Evolutionary conservation across 2,888 invertebrate genomes (phyloP).

Genomic region (Timema podura): DNA sequence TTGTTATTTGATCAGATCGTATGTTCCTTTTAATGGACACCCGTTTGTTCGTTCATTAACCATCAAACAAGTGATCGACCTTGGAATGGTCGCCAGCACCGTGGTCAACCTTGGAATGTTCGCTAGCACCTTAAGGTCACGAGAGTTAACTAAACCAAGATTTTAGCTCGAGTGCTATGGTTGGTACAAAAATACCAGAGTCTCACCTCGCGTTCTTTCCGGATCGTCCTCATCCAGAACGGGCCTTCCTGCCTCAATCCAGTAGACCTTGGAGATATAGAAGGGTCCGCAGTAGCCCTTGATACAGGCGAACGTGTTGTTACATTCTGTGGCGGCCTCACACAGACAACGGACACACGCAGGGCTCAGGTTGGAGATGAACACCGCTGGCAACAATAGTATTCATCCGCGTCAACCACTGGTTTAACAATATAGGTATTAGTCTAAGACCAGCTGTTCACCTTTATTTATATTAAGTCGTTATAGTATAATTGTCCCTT

Average conservation of each 20-base stretch:
- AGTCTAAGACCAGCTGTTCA: no score
- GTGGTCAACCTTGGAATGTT: no score
- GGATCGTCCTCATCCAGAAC: constrained; percentile 56
- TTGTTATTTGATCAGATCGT: no score
- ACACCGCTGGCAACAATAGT: constrained; percentile 32
- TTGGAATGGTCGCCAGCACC: no score
- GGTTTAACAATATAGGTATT: background rate
- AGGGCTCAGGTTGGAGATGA: constrained; percentile 50
- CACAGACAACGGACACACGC: constrained; percentile 57
- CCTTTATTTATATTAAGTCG: no score
- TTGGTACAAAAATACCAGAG: constrained; percentile 31
- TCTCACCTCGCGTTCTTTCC: constrained; percentile 45
- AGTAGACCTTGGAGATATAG: constrained; percentile 59
- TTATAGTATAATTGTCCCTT: background rate
- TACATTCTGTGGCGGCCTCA: constrained; percentile 54
- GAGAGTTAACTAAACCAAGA: no score
- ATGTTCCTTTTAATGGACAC: no score
- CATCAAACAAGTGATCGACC: no score
- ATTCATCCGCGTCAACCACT: background rate
- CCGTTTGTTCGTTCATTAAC: no score
- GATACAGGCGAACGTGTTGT: constrained; percentile 50
- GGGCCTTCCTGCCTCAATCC: constrained; percentile 60
- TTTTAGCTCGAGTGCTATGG: no score
- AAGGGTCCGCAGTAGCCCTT: constrained; percentile 60
- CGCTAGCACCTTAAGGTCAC: no score